A percentile compares a stretch with the other conserved stretches of the same genome.
Conservation (phyloP, 2,113 vertebrate genomes). For the Camelus bactrianus region DNA sequence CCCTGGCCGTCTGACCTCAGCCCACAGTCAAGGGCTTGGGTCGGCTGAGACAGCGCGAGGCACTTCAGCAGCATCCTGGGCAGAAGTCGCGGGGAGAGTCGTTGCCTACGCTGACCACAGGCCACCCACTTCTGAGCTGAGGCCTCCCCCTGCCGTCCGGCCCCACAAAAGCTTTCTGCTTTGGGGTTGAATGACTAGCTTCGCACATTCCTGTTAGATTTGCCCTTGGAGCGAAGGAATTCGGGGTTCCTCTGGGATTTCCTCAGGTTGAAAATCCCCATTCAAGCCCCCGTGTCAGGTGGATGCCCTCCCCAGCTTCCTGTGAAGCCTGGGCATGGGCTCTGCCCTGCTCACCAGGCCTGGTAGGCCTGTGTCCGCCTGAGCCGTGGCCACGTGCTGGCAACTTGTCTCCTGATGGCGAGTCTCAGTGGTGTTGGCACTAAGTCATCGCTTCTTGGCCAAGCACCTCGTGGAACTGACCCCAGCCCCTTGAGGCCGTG, state of each 20-base stretch:
- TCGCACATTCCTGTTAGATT: not conserved
- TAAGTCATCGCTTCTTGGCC: fast-evolving
- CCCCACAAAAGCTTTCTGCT: too few relatives aligned
- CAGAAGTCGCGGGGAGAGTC: not conserved
- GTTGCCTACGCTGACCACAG: fast-evolving
- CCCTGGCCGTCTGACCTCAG: fast-evolving
- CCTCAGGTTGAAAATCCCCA: not conserved
- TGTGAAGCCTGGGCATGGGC: fast-evolving
- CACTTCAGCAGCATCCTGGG: not conserved
- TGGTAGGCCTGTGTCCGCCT: fast-evolving
- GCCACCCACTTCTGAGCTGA: not conserved
- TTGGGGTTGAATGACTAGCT: not conserved
- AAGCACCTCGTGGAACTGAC: too few relatives aligned
- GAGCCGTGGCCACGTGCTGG: too few relatives aligned
- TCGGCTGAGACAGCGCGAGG: not conserved
- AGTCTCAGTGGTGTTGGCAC: too few relatives aligned
- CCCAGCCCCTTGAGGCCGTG: too few relatives aligned
- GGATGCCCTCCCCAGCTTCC: fast-evolving
- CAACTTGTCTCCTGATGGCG: not conserved
- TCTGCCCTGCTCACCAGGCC: not conserved
- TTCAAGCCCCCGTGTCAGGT: fast-evolving
- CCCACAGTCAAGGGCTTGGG: not conserved
- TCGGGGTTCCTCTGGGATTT: not conserved
- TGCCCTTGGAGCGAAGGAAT: not conserved
- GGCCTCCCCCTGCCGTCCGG: not conserved